Percentiles rank a stretch among this genome's conserved stretches.
Conservation (phyloP, 2,797 vertebrate species). For the Myotis planiceps region DNA sequence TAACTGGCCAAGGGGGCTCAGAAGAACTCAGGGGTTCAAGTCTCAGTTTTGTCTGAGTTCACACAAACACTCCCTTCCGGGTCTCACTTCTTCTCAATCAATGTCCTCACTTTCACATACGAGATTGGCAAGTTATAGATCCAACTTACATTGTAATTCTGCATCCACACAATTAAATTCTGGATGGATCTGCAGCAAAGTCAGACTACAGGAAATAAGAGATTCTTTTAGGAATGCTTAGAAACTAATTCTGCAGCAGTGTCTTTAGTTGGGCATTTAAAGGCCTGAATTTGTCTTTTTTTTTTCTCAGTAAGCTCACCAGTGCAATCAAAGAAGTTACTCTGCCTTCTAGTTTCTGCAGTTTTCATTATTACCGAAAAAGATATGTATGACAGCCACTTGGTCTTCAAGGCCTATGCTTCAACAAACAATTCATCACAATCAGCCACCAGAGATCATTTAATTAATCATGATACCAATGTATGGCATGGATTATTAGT, state of each 20-base stretch:
- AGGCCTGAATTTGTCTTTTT: background rate
- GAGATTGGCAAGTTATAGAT: background rate
- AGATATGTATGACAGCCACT: background rate
- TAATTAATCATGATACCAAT: constrained; percentile 26
- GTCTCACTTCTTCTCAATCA: background rate
- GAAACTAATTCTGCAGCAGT: background rate
- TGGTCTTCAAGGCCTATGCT: background rate
- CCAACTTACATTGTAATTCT: background rate
- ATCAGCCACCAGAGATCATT: background rate
- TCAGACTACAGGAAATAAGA: background rate
- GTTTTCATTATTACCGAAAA: background rate
- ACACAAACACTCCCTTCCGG: background rate
- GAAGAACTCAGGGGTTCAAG: background rate
- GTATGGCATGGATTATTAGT: background rate
- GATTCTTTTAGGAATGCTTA: background rate
- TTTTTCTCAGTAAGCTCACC: background rate
- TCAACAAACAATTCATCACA: constrained; percentile 7
- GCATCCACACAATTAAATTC: background rate
- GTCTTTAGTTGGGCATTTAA: background rate
- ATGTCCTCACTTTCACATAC: constrained; percentile 16
- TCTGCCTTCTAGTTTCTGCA: background rate
- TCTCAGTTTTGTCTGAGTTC: background rate
- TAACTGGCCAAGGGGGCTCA: background rate
- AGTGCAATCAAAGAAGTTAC: background rate
- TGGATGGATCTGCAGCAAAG: background rate